Evolutionary conservation across 2,797 vertebrate genomes (phyloP).

Genomic region (Loris lydekkerianus): DNA sequence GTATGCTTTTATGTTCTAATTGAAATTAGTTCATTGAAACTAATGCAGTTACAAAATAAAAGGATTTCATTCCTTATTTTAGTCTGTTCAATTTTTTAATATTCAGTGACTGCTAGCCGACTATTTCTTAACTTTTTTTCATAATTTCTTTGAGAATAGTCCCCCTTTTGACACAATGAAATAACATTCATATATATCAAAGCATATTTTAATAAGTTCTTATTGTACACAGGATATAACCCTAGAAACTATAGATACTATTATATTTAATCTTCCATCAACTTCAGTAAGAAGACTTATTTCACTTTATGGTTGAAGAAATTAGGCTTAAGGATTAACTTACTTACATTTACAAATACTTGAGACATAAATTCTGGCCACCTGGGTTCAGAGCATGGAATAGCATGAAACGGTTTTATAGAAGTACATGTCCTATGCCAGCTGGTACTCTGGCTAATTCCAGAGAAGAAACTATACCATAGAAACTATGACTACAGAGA

Average conservation of each 20-base stretch:
- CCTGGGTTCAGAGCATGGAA: background rate
- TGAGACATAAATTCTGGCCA: background rate
- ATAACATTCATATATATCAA: background rate
- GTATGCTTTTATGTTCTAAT: background rate
- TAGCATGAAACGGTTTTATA: background rate
- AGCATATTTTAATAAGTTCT: constrained; percentile 13
- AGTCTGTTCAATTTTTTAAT: constrained; percentile 39
- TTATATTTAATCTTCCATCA: background rate
- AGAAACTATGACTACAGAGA: background rate
- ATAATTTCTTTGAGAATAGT: background rate
- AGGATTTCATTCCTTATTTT: background rate
- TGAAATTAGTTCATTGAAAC: background rate
- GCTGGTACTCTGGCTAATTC: background rate
- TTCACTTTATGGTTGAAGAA: constrained; percentile 8
- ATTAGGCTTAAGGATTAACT: background rate
- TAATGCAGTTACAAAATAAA: background rate
- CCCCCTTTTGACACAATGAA: background rate
- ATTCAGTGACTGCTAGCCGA: background rate
- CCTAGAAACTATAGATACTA: background rate
- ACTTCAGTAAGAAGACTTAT: background rate
- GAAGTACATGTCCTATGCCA: background rate
- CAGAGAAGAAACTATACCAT: background rate
- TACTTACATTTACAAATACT: background rate
- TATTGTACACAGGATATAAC: background rate
- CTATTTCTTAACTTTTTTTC: background rate